These are phyloP conservation scores for Hermaeophaga mercurialis DNA, from an alignment of 2,888 invertebrate genomes.

Conservation along the genomic window DNA sequence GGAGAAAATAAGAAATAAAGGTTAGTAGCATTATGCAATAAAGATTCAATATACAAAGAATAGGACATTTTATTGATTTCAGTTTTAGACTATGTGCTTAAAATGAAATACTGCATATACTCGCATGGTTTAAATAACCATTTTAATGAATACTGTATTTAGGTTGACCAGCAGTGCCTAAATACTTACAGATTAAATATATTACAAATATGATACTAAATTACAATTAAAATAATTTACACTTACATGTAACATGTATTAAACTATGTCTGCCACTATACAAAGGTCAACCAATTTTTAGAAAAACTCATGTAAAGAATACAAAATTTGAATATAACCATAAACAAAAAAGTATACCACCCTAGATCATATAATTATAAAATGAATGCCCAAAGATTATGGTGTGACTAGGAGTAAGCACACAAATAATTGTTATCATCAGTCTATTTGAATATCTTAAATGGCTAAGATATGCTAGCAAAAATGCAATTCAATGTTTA, in stretches of 20 bases:
- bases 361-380: too few species aligned
- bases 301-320: too few species aligned
- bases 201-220: conserved; percentile 13
- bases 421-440: too few species aligned
- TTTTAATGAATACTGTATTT: conserved; percentile 5
- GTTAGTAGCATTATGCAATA: neutral
- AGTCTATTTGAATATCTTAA: too few species aligned
- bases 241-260: neutral
- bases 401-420: too few species aligned
- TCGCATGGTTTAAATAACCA: conserved; percentile 7
- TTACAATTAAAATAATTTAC: conserved; percentile 24
- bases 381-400: too few species aligned
- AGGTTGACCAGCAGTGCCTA: conserved; percentile 23
- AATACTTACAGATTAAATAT: conserved; percentile 20
- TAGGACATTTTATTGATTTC: neutral
- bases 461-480: too few species aligned
- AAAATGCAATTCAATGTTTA: too few species aligned
- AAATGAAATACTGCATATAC: conserved; percentile 4
- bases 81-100: too few species aligned
- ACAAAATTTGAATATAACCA: too few species aligned
- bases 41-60: conserved; percentile 7
- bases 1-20: neutral
- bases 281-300: too few species aligned
- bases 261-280: neutral
- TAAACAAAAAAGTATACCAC: too few species aligned